phyloP scores from a whole-genome alignment of 1,140 invertebrate species.

The Holotrichia oblita region DNA sequence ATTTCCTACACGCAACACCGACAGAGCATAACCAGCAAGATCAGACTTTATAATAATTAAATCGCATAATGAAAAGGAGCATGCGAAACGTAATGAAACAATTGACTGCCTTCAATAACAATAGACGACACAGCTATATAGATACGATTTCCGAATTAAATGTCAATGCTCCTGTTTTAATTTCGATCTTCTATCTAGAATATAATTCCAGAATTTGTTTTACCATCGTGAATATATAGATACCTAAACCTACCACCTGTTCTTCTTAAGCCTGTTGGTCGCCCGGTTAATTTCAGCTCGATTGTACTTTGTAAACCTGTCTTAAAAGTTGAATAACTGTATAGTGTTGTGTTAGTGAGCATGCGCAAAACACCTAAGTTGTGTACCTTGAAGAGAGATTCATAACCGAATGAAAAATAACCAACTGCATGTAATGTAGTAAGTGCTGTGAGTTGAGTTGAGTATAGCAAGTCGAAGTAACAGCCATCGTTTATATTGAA shows the following conservation, averaged over 20 bases:
- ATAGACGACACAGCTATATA: no score
- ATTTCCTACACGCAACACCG: neutral
- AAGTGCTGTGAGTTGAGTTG: neutral
- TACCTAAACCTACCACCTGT: no score
- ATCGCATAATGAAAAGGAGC: neutral
- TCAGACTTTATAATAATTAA: neutral
- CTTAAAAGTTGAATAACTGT: conserved; percentile 37
- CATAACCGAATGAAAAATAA: neutral
- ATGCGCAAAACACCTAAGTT: neutral
- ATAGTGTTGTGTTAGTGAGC: neutral
- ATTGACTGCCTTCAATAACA: no score
- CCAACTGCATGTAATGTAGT: neutral
- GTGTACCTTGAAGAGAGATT: conserved; percentile 18
- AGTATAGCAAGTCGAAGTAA: no score
- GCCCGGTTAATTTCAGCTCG: neutral
- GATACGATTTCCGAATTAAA: no score
- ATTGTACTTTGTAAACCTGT: conserved; percentile 34
- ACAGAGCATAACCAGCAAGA: neutral
- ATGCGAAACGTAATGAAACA: no score
- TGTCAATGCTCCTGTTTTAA: no score
- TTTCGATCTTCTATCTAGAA: no score
- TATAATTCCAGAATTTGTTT: no score
- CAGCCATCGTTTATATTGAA: neutral
- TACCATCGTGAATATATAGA: no score
- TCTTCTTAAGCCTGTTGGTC: neutral